phyloP scores from a whole-genome alignment of 2,797 vertebrate genomes.

The Scarus forsteni region DNA sequence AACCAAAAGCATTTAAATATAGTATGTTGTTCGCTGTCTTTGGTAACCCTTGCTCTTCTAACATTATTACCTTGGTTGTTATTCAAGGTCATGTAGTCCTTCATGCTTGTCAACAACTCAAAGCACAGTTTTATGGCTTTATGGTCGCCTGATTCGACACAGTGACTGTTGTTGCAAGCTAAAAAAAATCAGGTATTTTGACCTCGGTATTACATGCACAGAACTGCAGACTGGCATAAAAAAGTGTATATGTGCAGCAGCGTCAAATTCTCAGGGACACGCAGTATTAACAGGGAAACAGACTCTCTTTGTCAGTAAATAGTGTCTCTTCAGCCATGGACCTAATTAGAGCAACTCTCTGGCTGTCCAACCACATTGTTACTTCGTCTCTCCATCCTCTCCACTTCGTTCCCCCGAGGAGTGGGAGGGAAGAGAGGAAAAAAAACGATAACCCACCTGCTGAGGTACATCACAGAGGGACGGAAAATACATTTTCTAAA shows the following conservation, averaged over 20 bases:
- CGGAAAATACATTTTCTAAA: conserved; percentile 55
- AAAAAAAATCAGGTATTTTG: too few relatives aligned
- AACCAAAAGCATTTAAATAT: too few relatives aligned
- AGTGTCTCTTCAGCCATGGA: conserved; percentile 47
- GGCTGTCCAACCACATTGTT: conserved; percentile 56
- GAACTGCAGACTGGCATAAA: neutral
- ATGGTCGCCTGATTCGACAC: too few relatives aligned
- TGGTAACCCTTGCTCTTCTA: too few relatives aligned
- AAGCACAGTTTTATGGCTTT: too few relatives aligned
- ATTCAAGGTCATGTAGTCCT: too few relatives aligned
- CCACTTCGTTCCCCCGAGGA: conserved; percentile 62
- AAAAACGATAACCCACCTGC: conserved; percentile 86
- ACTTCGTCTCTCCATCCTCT: conserved; percentile 36
- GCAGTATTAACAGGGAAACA: conserved; percentile 1
- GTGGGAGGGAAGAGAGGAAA: conserved; percentile 79
- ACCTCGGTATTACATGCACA: neutral
- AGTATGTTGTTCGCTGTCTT: too few relatives aligned
- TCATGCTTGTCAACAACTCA: too few relatives aligned
- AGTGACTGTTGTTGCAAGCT: too few relatives aligned
- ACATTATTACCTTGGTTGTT: too few relatives aligned
- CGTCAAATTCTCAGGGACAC: neutral
- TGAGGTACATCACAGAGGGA: conserved; percentile 71
- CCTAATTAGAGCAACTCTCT: conserved; percentile 66
- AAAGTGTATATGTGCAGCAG: neutral
- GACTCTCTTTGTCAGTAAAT: conserved; percentile 34